phyloP scores from a whole-genome alignment of 1,140 invertebrate species.

The Listronotus oregonensis region DNA sequence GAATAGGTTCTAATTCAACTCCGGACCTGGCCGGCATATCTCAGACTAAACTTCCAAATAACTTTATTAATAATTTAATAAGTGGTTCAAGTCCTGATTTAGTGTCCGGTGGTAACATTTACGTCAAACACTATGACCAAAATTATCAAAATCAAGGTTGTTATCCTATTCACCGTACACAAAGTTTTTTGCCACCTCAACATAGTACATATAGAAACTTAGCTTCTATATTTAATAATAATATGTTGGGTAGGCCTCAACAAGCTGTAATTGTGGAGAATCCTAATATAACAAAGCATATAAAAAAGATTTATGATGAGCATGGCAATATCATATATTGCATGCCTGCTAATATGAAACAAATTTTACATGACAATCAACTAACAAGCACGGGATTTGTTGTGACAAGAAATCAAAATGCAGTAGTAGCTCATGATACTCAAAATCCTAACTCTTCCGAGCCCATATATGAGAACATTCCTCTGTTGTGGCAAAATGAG shows the following conservation, averaged over 20 bases:
- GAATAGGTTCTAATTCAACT: constrained; percentile 67
- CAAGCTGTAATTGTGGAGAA: constrained; percentile 55
- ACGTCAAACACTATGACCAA: constrained; percentile 53
- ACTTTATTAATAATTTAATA: constrained; percentile 60
- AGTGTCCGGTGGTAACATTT: constrained; percentile 66
- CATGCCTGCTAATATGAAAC: constrained; percentile 60
- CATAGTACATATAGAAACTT: constrained; percentile 76
- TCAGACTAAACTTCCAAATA: constrained; percentile 50
- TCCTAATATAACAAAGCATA: constrained; percentile 61
- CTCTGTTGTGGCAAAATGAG: constrained; percentile 65
- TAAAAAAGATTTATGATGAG: constrained; percentile 65
- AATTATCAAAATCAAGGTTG: constrained; percentile 50
- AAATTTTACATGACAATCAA: constrained; percentile 55
- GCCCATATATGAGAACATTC: constrained; percentile 81
- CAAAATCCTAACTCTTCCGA: constrained; percentile 61
- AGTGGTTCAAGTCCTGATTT: constrained; percentile 78
- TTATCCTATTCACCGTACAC: constrained; percentile 57
- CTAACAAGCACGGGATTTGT: constrained; percentile 58
- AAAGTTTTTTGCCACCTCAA: constrained; percentile 60
- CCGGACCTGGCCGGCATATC: constrained; percentile 77
- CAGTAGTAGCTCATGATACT: constrained; percentile 45
- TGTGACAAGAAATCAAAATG: constrained; percentile 58
- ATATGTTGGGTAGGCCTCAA: constrained; percentile 42
- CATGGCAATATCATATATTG: constrained; percentile 66
- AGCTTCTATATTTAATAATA: constrained; percentile 58